phyloP scores from a whole-genome alignment of 2,888 invertebrate genomes.

The Drosophila mulleri region DNA sequence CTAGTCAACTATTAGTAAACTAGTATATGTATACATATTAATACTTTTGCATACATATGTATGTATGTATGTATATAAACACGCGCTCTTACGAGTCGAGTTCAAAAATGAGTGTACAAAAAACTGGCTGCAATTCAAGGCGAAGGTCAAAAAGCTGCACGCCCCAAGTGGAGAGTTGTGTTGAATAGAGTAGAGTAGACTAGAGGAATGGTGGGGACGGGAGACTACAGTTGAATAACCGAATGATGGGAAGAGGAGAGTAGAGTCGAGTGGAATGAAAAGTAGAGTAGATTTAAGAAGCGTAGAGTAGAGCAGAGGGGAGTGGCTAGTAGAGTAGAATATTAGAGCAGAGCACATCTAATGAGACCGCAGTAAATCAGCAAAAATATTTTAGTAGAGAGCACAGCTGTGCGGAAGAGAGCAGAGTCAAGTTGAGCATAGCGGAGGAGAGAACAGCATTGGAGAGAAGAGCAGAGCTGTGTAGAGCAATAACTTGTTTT shows the following conservation, averaged over 20 bases:
- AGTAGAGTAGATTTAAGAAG: background rate
- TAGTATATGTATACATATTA: background rate
- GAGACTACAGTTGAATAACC: background rate
- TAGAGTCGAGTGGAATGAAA: background rate
- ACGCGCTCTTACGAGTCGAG: constrained; percentile 24
- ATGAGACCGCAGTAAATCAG: background rate
- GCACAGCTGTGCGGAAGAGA: background rate
- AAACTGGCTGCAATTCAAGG: constrained; percentile 64
- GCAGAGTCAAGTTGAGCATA: background rate
- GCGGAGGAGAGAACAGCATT: constrained; percentile 1
- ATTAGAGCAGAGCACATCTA: background rate
- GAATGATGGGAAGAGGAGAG: background rate
- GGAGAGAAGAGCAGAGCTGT: constrained; percentile 5
- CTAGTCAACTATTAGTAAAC: constrained; percentile 5
- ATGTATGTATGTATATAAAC: background rate
- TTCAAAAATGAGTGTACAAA: constrained; percentile 27
- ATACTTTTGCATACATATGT: background rate
- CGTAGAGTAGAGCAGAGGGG: background rate
- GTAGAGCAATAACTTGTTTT: constrained; percentile 54
- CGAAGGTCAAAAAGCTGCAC: constrained; percentile 70
- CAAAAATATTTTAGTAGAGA: background rate
- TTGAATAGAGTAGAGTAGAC: background rate
- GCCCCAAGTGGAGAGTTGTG: constrained; percentile 20
- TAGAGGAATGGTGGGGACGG: background rate
- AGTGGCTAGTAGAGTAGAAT: background rate